Base-by-base conservation (phyloP, 2,888 invertebrate genomes). In the Phengaris arion region DNA sequence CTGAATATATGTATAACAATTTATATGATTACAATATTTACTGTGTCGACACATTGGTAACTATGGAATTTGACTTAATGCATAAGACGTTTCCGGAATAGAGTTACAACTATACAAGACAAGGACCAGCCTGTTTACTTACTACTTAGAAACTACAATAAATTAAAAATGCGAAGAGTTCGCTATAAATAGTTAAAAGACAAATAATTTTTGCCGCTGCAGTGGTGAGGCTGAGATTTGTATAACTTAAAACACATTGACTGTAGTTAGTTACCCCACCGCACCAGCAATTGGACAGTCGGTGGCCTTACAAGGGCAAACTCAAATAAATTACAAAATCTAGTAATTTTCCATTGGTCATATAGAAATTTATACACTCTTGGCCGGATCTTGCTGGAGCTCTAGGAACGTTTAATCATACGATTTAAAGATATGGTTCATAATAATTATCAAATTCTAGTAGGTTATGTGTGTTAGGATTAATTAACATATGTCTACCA, bases 1-100 rank as follows among this genome's bases (percentile, higher is more conserved):
- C 91, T 88, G 91, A 90, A 89, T 90, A 90, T 90, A 89, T 89
- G 90, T 88, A 87, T 89, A 91, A 92, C 91, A 91, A 86, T 89
- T 91, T 86, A 88, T 88, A 88, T 83, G 90, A 89, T 89, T 90
- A 91, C 85, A 90, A 85, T 70, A 9, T 70, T 54, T 84, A 79
- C 83, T 82, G 79, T 82, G 84, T 83, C 82, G 83, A 83, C 82
- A 85, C 73, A 76, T 45, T 74, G 68, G 54, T 76, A 76, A 76
- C 76, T 76, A 77, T 74, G 81, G 81, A 82, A 84, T 85, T 84
- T 82, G 82, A 82, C 57, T 80, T 79, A 81, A 80, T 77, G 69
- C 77, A 79, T 77, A 74, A 77, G 78, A 80, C 78, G 83, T 81
- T 82, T 85, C 83, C 77, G 86, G 84, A 87, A 87, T 88, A 89